These are phyloP conservation scores for Megalurothrips usitatus DNA, from an alignment of 2,888 invertebrate genomes.

Conservation along the genomic window DNA sequence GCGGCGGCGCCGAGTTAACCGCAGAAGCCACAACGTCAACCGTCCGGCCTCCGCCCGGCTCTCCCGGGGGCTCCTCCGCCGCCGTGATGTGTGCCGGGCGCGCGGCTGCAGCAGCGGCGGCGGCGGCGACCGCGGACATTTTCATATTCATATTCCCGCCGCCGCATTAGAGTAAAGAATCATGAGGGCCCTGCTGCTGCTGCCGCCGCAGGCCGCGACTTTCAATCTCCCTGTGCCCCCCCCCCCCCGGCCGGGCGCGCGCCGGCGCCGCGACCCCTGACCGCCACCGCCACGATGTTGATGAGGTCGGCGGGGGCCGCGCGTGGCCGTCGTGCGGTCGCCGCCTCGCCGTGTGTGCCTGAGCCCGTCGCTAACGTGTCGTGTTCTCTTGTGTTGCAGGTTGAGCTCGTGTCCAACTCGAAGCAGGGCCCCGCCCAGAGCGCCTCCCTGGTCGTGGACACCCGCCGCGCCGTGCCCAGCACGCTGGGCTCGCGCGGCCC, in stretches of 20 bases:
- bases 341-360: not conserved
- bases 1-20: not conserved
- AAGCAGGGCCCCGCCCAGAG: constrained; percentile 20
- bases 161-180: not conserved
- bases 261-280: not conserved
- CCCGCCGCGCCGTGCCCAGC: constrained; percentile 10
- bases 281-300: not conserved
- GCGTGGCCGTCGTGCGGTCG: no score
- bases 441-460: constrained; percentile 17
- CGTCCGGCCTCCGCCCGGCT: not conserved
- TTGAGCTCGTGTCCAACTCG: constrained; percentile 10
- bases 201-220: not conserved
- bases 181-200: not conserved
- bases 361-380: no score
- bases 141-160: not conserved
- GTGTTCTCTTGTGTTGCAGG: not conserved
- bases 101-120: no score
- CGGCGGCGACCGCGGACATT: not conserved
- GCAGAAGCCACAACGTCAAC: constrained; percentile 20
- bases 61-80: not conserved
- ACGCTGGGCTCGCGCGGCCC: constrained; percentile 3
- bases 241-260: not conserved
- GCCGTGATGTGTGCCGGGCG: not conserved
- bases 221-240: not conserved
- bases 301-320: no score